phyloP scores from a whole-genome alignment of 2,797 vertebrate species.

The Rhincodon typus region DNA sequence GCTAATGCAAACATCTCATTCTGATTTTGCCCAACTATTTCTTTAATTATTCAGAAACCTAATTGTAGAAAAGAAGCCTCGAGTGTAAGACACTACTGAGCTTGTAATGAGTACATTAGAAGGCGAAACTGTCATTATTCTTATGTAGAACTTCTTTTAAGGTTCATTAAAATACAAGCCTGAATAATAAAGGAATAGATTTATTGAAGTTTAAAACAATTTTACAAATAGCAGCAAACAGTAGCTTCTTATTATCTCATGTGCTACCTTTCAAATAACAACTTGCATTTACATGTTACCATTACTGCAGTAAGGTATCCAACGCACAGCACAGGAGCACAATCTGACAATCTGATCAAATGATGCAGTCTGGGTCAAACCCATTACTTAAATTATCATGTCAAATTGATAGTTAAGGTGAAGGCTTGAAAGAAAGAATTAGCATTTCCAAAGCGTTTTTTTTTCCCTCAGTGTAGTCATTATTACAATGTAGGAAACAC shows the following conservation, averaged over 20 bases:
- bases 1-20: slow-evolving; percentile 5
- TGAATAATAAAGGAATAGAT: slow-evolving; percentile 8
- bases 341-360: neutral
- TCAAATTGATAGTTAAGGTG: neutral
- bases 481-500: neutral
- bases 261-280: neutral
- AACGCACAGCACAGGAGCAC: neutral
- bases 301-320: neutral
- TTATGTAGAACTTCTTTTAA: neutral
- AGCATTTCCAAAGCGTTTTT: neutral
- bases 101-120: slow-evolving; percentile 25
- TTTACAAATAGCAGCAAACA: neutral
- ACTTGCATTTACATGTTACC: neutral
- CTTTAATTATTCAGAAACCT: neutral
- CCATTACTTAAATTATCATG: neutral
- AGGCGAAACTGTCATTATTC: slow-evolving; percentile 5
- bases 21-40: neutral
- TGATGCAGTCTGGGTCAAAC: neutral
- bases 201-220: neutral
- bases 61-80: slow-evolving; percentile 21
- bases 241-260: neutral
- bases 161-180: slow-evolving; percentile 20
- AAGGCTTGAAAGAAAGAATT: neutral
- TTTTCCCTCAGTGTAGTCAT: neutral
- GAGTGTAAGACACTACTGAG: neutral